These are phyloP conservation scores for Lepus americanus DNA, from an alignment of 2,113 vertebrate genomes.

Conservation along the genomic window DNA sequence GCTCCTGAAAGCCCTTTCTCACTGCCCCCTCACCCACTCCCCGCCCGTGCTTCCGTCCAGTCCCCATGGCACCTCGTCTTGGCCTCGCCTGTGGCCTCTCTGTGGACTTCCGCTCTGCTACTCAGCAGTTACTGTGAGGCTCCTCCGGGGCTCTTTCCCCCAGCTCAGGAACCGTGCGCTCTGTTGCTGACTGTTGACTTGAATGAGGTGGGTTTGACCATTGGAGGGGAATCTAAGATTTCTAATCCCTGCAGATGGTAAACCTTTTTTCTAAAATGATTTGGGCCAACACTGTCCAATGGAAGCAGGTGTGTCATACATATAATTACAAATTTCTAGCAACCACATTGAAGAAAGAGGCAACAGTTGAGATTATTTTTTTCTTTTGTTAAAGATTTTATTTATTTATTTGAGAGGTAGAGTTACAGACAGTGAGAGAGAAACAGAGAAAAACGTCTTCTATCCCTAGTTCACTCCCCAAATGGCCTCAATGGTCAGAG, in stretches of 20 bases:
- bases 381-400: background rate
- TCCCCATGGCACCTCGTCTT: background rate
- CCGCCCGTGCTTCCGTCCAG: background rate
- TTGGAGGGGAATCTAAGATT: background rate
- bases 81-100: background rate
- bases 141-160: background rate
- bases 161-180: background rate
- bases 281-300: background rate
- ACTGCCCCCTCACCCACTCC: background rate
- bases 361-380: slow-evolving; percentile 8
- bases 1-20: background rate
- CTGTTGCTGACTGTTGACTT: background rate
- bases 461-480: too few species aligned
- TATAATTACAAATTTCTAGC: background rate
- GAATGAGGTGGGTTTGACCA: background rate
- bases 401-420: too few species aligned
- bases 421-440: too few species aligned
- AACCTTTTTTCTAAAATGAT: slow-evolving; percentile 24
- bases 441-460: too few species aligned
- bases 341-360: background rate
- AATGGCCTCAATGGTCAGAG: too few species aligned
- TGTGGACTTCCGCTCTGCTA: background rate
- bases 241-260: background rate
- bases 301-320: background rate
- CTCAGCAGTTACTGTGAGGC: background rate